Evolutionary conservation across 2,888 invertebrate genomes (phyloP), one percentile per base, ranked within the genome.

Genomic region (Sceliomorpha sp.): DNA sequence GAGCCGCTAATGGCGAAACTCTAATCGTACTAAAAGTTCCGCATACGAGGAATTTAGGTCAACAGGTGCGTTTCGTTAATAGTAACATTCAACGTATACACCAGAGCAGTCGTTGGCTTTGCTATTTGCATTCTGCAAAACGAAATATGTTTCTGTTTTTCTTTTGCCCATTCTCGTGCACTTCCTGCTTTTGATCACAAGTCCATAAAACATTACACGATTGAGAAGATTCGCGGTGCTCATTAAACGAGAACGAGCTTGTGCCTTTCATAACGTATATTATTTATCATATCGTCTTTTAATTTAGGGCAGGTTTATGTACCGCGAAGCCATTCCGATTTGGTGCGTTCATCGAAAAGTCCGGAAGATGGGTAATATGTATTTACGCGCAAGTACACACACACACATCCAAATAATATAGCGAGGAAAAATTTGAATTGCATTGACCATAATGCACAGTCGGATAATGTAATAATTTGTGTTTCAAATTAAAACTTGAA

Each of bases 21-120:
- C 47, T 47, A 63, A 63, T 53, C 39, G 27, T 27, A 45, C 44
- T 51, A 17, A 45, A 51, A 50, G 36, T 60, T 60, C 29, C 26
- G 34, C 42, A 34, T 42, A 20, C 44, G 26, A 32, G 9, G 39
- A 50, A 60, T 60, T 34, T 36, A 31, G 59, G 59, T 60, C 59
- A 60, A 50, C 59, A 34, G 37, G 50, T 17, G 14, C 37, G 44
- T 50, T 60, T 44, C 44, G 50, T 44, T 50, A 44, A 50, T 44
- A 60, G 9, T 50, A 60, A 50, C 29, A 47, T 42, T 45, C 45
- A 42, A 37, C 26, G 31, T 32, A 31, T 27, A 51, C 29, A 51
- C 17, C 20, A 20, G 20, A n/a, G 17, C 36, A 36, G 27, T 26
- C 26, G 31, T 17, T 44, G 34, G 10, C 7, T 29, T 7, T 17